A percentile compares a stretch with the other conserved stretches of the same genome.
phyloP scores from a whole-genome alignment of 2,113 vertebrate species.

The Chaetops frenatus region DNA sequence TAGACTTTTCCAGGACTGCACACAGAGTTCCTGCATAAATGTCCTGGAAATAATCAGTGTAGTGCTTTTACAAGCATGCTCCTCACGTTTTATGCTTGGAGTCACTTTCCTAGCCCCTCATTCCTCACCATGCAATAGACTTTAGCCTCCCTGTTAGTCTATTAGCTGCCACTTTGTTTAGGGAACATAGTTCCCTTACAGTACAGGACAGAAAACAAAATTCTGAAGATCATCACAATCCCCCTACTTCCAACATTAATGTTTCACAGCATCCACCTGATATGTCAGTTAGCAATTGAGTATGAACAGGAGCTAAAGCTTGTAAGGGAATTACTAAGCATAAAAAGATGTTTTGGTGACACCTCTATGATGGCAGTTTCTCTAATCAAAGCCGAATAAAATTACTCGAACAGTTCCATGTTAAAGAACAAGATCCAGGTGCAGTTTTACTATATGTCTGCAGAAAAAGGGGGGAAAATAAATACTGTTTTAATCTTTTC shows the following conservation, averaged over 20 bases:
- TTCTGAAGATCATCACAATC: not conserved
- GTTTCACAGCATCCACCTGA: not conserved
- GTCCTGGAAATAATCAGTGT: not conserved
- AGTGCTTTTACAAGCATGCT: not conserved
- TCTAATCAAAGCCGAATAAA: not conserved
- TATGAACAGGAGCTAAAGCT: not conserved
- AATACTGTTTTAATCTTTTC: not conserved
- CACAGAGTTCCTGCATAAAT: not conserved
- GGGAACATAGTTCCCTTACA: not conserved
- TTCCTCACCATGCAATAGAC: not conserved
- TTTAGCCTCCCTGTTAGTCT: not conserved
- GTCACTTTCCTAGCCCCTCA: not conserved
- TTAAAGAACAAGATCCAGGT: not conserved
- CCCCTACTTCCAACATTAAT: not conserved
- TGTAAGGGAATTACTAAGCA: not conserved
- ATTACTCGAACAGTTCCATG: not conserved
- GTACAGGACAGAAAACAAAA: not conserved
- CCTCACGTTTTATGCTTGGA: not conserved
- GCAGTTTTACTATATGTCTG: not conserved
- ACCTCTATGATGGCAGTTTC: not conserved
- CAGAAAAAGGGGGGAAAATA: not conserved
- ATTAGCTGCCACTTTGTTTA: not conserved
- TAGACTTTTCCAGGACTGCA: not conserved
- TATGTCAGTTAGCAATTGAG: rapidly evolving
- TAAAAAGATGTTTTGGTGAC: not conserved